Evolutionary conservation across 2,888 invertebrate genomes (phyloP).

Genomic region (Lottia gigantea): DNA sequence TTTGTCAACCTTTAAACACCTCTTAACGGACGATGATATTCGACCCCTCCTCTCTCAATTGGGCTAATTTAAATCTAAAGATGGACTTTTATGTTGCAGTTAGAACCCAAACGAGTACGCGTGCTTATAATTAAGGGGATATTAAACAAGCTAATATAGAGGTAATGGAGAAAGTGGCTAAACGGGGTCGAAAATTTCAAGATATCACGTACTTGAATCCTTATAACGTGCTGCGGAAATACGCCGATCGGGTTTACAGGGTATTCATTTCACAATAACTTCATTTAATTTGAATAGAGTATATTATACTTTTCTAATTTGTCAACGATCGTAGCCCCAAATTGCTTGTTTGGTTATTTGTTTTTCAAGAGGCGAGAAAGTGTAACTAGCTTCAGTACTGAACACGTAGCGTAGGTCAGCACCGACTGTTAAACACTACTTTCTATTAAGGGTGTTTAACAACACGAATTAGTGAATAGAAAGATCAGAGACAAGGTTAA

Average conservation of each 20-base stretch:
- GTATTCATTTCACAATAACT: constrained; percentile 11
- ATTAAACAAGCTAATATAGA: not conserved
- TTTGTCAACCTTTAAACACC: constrained; percentile 8
- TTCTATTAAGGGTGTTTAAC: not conserved
- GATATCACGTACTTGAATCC: constrained; percentile 1
- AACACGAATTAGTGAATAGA: constrained; percentile 4
- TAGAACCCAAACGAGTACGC: not conserved
- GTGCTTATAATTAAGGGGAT: constrained; percentile 7
- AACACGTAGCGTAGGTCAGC: not conserved
- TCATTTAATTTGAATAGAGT: constrained; percentile 1
- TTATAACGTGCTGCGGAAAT: constrained; percentile 4
- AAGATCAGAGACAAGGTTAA: not conserved
- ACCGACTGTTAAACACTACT: not conserved
- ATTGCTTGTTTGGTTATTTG: constrained; percentile 8
- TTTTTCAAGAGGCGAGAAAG: not conserved
- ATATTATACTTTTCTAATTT: constrained; percentile 6
- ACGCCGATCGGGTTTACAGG: not conserved
- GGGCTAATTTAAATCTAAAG: constrained; percentile 3
- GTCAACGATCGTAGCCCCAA: not conserved
- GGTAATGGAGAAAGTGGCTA: constrained; percentile 2
- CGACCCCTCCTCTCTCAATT: constrained; percentile 4
- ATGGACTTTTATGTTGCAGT: constrained; percentile 10
- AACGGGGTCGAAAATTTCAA: not conserved
- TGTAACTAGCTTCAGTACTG: not conserved
- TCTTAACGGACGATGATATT: not conserved